Conservation (phyloP, 2,113 vertebrate genomes). For the Smithornis capensis region DNA sequence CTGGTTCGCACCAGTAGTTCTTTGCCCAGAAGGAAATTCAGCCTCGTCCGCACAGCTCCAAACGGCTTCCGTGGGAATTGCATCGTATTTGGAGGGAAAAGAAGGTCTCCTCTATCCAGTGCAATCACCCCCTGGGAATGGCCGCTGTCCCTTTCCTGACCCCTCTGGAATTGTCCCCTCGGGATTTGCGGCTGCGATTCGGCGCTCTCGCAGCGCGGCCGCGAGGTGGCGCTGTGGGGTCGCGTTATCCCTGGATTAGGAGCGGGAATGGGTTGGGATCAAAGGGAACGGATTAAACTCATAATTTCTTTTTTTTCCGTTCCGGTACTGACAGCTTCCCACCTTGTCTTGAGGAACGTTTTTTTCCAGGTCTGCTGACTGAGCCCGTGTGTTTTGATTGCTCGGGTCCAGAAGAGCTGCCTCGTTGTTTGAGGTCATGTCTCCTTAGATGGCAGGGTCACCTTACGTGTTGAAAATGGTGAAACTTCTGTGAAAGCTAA, state of each 20-base stretch:
- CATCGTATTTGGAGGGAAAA: rapidly evolving
- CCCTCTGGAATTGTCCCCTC: neutral
- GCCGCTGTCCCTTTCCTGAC: neutral
- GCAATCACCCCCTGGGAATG: rapidly evolving
- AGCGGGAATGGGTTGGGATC: neutral
- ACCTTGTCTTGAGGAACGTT: neutral
- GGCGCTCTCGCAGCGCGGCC: neutral
- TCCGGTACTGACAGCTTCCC: neutral
- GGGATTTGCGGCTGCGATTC: neutral
- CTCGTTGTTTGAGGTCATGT: neutral
- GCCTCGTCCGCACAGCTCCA: rapidly evolving
- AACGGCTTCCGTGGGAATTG: neutral
- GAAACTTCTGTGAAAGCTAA: neutral
- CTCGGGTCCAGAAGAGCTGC: neutral
- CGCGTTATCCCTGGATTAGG: neutral
- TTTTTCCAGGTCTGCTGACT: rapidly evolving
- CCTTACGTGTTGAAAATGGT: neutral
- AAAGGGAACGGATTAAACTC: rapidly evolving
- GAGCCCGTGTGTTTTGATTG: neutral
- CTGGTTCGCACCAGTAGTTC: neutral
- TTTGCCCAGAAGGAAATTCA: neutral
- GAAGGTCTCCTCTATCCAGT: rapidly evolving
- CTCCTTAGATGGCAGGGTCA: neutral
- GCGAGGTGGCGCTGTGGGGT: conserved; percentile 20
- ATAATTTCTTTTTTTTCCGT: neutral